A percentile compares a stretch with the other conserved stretches of the same genome.
Evolutionary conservation across 2,113 vertebrate genomes (phyloP).

Genomic region (Lophotis ruficrista): DNA sequence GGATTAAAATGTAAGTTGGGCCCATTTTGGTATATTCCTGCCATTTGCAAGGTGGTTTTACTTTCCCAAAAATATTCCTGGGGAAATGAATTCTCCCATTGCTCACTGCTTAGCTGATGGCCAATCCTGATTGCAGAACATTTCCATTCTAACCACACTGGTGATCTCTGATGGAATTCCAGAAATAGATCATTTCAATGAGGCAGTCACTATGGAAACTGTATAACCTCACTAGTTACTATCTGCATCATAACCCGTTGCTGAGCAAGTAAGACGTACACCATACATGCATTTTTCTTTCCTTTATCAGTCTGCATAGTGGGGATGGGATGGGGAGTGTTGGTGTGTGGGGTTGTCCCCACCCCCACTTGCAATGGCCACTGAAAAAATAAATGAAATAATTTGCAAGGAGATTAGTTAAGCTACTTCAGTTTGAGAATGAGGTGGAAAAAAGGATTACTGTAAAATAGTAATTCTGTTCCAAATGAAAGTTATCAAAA

Average conservation of each 20-base stretch:
- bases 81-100: not conserved
- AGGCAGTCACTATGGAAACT: constrained; percentile 64
- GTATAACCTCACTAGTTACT: not conserved
- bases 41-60: not conserved
- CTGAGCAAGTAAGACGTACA: not conserved
- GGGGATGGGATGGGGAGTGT: not conserved
- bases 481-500: not conserved
- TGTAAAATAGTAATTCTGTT: not conserved
- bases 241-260: not conserved
- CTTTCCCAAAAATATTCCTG: not conserved
- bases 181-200: constrained; percentile 46
- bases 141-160: not conserved
- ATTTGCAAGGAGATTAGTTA: not conserved
- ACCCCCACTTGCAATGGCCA: not conserved
- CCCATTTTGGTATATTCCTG: not conserved
- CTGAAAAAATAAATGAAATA: not conserved
- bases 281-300: not conserved
- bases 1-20: not conserved
- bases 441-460: not conserved
- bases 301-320: not conserved
- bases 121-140: not conserved
- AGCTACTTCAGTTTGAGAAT: not conserved
- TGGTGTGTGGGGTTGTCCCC: not conserved
- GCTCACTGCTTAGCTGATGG: not conserved
- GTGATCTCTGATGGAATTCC: constrained; percentile 47